Conservation (phyloP, 64 coral and sea anemone species). For the Hydrozoanthus tunicans region DNA sequence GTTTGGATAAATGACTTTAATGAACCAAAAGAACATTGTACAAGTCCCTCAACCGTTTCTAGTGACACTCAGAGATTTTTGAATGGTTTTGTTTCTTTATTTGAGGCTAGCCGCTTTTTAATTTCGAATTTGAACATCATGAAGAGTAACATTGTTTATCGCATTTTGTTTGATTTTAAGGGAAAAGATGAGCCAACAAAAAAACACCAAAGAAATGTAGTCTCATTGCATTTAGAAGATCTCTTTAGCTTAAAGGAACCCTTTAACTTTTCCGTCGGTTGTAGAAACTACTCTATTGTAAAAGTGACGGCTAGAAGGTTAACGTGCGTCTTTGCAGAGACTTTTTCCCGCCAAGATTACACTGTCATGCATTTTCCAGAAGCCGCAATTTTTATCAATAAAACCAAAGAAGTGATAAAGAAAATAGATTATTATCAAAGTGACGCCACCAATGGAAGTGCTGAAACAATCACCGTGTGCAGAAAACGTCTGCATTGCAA, state of each 20-base stretch:
- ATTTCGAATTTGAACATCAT: neutral
- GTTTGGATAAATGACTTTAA: neutral
- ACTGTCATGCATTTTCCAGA: neutral
- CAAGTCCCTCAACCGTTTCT: neutral
- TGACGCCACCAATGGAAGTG: neutral
- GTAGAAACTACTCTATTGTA: neutral
- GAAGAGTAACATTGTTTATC: neutral
- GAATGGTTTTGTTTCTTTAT: neutral
- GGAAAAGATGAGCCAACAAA: neutral
- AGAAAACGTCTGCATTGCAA: conserved; percentile 14
- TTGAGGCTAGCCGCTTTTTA: neutral
- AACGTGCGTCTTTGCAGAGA: conserved; percentile 4
- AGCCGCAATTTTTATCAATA: neutral
- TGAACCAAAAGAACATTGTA: neutral
- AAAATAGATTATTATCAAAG: neutral
- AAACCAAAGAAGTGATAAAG: conserved; percentile 16
- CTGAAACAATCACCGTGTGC: conserved; percentile 1
- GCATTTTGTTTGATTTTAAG: neutral
- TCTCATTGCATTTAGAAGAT: neutral
- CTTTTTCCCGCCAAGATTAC: neutral
- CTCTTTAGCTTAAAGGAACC: conserved; percentile 1
- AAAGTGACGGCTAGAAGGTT: conserved; percentile 9
- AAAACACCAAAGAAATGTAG: neutral
- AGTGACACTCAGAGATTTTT: neutral
- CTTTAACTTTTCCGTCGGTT: neutral